Evolutionary conservation across 2,888 invertebrate species (phyloP).

Genomic region (Steinernema carpocapsae): DNA sequence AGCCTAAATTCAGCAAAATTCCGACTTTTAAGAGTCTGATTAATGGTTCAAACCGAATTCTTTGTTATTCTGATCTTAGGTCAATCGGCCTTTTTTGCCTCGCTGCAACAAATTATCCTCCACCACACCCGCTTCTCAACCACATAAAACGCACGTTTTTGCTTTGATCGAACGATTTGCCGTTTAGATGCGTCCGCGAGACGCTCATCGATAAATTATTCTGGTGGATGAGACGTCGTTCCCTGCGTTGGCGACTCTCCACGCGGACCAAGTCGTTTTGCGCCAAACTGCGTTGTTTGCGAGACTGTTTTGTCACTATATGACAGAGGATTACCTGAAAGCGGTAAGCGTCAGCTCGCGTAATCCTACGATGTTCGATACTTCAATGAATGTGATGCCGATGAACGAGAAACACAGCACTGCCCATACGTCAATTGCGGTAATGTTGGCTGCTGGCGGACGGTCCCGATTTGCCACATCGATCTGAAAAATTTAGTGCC

Average conservation of each 20-base stretch:
- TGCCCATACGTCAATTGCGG: constrained; percentile 27
- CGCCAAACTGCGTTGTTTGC: constrained; percentile 20
- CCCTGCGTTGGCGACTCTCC: constrained; percentile 18
- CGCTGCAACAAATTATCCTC: not conserved
- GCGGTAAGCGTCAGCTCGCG: not conserved
- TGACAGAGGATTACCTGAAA: constrained; percentile 14
- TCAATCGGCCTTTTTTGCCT: not conserved
- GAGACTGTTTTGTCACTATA: constrained; percentile 16
- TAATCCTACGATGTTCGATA: not conserved
- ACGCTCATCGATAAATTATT: constrained; percentile 22
- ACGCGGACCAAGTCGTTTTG: constrained; percentile 11
- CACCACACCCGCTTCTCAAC: not conserved
- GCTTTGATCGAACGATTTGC: constrained; percentile 33
- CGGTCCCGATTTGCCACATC: constrained; percentile 22
- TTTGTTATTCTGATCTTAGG: constrained; percentile 5
- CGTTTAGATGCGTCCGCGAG: constrained; percentile 14
- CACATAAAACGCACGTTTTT: constrained; percentile 22
- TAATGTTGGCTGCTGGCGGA: not conserved
- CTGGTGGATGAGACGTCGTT: constrained; percentile 14
- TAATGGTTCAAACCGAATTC: not conserved
- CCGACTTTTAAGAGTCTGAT: no score
- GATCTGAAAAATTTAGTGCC: constrained; percentile 12
- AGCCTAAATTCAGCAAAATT: no score
- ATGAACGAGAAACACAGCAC: constrained; percentile 12
- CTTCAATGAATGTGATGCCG: constrained; percentile 15